Base-by-base conservation (phyloP, 1,140 invertebrate genomes). In the Spodoptera litura region DNA sequence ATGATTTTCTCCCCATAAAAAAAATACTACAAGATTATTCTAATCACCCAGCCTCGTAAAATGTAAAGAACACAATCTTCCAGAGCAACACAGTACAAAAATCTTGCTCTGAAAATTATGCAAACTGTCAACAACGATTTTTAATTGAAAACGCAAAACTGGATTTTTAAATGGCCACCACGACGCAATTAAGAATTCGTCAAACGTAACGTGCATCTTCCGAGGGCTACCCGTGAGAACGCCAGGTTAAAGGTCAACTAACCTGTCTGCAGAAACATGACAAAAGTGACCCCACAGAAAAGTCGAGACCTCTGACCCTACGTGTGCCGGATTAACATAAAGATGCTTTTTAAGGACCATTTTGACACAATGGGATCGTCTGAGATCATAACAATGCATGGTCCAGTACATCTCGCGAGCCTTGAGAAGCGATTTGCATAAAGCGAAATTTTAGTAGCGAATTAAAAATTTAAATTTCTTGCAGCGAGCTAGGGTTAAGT, bases 281-380 rank as follows among this genome's bases (percentile, higher is more conserved):
- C 84, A 85, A 66, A 49, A 83, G 38, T 61, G 59, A 53, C 66
- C 66, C 49, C 66, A 51, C 66, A 59, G 6, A 49, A 77, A 89
- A 89, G 88, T 92, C 90, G 89, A 89, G 88, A 93, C 89, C 88
- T 88, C 59, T 94, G 88, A 94, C 91, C 91, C 87, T 80, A 84
- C 79, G 87, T 86, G 81, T 84, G 81, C 71, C 62, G 52, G 55
- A 83, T 83, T 83, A 83, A n/a, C 78, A 77, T 79, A 71, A 77
- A 53, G 58, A 75, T 64, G 49, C 61, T 53, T 79, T 51, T 82
- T 27, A 68, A 68, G 13, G 10, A 66, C 20, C 62, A 66, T 66
- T 68, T 68, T 13, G 44, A 52, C 73, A 64, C 59, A 61, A 59
- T 75, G 64, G 49, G 59, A 27, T 62, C 71, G 49, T 25, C 53